A percentile compares a stretch with the other conserved stretches of the same genome.
phyloP scores from a whole-genome alignment of 2,888 invertebrate genomes.

The Zygogramma bicolorata region DNA sequence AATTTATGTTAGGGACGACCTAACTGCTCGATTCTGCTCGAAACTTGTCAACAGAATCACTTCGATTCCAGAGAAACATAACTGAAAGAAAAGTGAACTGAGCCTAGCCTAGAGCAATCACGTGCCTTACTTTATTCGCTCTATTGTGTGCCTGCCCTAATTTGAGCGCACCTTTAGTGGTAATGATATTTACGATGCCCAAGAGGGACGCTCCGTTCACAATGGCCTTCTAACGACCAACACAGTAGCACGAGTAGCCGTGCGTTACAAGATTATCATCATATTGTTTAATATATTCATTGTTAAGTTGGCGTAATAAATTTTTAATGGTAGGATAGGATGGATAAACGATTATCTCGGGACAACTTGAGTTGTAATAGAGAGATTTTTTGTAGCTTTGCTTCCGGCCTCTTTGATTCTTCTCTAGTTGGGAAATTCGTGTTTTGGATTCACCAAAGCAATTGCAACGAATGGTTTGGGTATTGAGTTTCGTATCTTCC shows the following conservation, averaged over 20 bases:
- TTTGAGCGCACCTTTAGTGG: conserved; percentile 39
- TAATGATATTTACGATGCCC: conserved; percentile 56
- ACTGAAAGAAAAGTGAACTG: no score
- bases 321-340: conserved; percentile 27
- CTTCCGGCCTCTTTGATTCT: not conserved
- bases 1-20: no score
- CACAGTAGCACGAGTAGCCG: conserved; percentile 48
- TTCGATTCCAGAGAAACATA: no score
- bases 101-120: conserved; percentile 39
- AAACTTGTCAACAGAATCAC: no score
- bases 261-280: conserved; percentile 47
- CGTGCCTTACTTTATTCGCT: conserved; percentile 42
- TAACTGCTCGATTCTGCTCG: no score
- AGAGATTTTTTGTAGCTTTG: not conserved
- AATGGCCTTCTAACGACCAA: conserved; percentile 31
- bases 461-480: no score
- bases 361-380: not conserved
- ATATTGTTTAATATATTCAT: conserved; percentile 41
- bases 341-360: not conserved
- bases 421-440: no score
- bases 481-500: no score
- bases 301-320: conserved; percentile 37
- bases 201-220: conserved; percentile 50
- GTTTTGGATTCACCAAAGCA: no score
- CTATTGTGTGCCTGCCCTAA: conserved; percentile 32